Percentiles rank a stretch among this genome's conserved stretches.
Evolutionary conservation across 2,888 invertebrate species (phyloP).

Genomic region (Lacanobia wlatinum): DNA sequence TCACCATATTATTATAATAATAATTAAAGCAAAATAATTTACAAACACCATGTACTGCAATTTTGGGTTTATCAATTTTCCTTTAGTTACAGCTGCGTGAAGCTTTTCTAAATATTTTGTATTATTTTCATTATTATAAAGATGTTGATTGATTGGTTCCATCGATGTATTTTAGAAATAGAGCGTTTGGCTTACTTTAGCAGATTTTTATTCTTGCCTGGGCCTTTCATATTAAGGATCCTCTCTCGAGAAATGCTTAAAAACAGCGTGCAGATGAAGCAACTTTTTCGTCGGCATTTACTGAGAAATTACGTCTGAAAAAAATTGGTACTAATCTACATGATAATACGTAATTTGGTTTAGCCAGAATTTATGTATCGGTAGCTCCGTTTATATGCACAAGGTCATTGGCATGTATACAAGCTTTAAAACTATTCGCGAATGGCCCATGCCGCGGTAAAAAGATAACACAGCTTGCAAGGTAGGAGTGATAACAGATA

Average conservation of each 20-base stretch:
- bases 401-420: too few relatives aligned
- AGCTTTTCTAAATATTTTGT: not conserved
- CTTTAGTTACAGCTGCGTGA: not conserved
- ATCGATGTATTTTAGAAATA: not conserved
- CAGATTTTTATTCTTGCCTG: not conserved
- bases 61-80: conserved; percentile 4
- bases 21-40: not conserved
- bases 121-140: not conserved
- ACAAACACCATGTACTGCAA: not conserved
- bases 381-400: too few relatives aligned
- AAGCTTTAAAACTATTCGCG: not conserved
- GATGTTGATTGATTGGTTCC: not conserved
- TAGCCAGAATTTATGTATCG: too few relatives aligned
- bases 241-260: too few relatives aligned
- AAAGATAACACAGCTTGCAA: not conserved
- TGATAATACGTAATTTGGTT: too few relatives aligned
- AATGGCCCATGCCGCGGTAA: not conserved
- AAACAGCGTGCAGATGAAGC: too few relatives aligned
- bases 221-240: too few relatives aligned
- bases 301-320: too few relatives aligned
- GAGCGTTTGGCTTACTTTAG: not conserved
- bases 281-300: too few relatives aligned
- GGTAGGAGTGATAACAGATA: not conserved
- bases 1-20: conserved; percentile 30
- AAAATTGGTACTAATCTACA: too few relatives aligned